Base-by-base conservation (phyloP, 2,888 invertebrate species). In the Drosophila neonasuta region DNA sequence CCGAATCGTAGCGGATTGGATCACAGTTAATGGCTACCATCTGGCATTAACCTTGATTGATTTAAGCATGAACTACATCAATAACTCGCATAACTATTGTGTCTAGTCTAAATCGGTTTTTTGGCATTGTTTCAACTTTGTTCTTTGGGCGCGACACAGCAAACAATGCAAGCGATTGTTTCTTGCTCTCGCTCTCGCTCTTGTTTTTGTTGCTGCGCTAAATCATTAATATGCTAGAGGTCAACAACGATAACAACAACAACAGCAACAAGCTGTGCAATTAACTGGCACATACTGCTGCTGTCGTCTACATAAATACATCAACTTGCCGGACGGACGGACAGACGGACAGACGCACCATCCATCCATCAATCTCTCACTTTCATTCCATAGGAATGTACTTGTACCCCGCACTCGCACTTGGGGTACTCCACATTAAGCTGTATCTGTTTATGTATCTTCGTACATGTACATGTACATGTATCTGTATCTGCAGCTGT, bases 331-430 rank as follows among this genome's bases (percentile, higher is more conserved):
- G 45, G 51, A 63, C 57, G 3, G 20, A 20, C 20, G 4, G 17
- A 20, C 17, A 3, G 17, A 17, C 17, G 2, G 17, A 17, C 17
- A 2, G 20, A 20, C 20, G 20, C 20, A 20, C 20, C 20, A 20
- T 24, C 24, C 84, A 80, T 85, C 77, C 82, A 80, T 80, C 83
- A 80, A 82, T 80, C 86, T 82, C 67, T 80, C 83, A 79, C 86
- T 80, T 80, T 80, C 86, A 68, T 82, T 74, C 68, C 65, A 15
- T 59, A 50, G 61, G 67, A 73, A 75, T 74, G 59, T 72, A 65
- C 66, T 68, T 64, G 60, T 72, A 65, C 69, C 71, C 34, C 36
- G 51, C 55, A 51, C 63, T 41, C 34, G 32, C 32, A 32, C 32
- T 32, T 32, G 36, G n/a, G 34, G 57, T 48, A 41, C 44, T 54